Base-by-base conservation (phyloP, 1,140 invertebrate genomes). In the Heliconius hewitsoni region DNA sequence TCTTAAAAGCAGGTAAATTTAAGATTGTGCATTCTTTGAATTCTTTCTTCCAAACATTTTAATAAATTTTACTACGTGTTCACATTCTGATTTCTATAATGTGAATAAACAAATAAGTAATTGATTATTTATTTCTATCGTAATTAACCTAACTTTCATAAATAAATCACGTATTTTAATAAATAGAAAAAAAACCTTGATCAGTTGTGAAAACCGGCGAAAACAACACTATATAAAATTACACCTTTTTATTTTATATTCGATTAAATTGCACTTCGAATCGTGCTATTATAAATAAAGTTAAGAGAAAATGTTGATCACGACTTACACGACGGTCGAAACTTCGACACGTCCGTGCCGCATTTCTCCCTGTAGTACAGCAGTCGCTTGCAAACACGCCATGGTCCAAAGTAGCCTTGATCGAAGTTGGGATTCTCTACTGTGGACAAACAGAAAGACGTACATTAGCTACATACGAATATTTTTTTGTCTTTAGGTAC, bases 361-460 rank as follows among this genome's bases (percentile, higher is more conserved):
- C 97, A 98, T 94, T 97, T 96, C 92, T 98, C 97, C 81, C 97
- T 95, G 91, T 97, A 96, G 94, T 98, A 98, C 18, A 96, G 94
- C 80, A 98, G 93, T 84, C 96, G 95, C 94, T 98, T 98, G 95
- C 97, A 98, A 73, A 97, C 96, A 83, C 96, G 96, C 97, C 97
- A 98, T 87, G 97, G 97, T 81, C 97, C 97, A 90, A 98, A 98
- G 93, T 98, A 98, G 71, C 97, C 97, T 81, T 95, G 95, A 90
- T 98, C 97, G 79, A 94, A 95, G 76, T 95, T 95, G 74, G 95
- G 91, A 78, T 95, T 95, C 76, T 96, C 95, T 84, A 95, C 96
- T 97, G 93, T 37, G 55, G n/a, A 23, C 55, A 79, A 83, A 88
- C 71, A 72, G 3, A 88, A 88, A 86, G 27, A 76, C n/a, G 18